These are phyloP conservation scores for Drosophila nannoptera DNA, from an alignment of 1,140 invertebrate species.

Conservation along the genomic window DNA sequence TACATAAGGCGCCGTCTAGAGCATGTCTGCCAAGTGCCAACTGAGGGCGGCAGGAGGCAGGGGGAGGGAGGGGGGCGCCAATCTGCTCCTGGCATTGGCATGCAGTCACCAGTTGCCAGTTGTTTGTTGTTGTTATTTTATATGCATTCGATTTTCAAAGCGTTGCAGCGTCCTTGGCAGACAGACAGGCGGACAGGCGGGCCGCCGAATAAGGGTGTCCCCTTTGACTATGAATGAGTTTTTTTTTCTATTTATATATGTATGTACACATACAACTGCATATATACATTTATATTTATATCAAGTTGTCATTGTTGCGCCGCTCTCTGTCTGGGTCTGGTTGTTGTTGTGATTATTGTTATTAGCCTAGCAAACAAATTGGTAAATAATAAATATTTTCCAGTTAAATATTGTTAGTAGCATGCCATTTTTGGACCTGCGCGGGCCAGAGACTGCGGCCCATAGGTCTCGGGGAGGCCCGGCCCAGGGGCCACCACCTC, in stretches of 20 bases:
- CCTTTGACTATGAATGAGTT: constrained; percentile 62
- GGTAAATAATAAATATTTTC: constrained; percentile 79
- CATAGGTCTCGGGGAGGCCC: constrained; percentile 20
- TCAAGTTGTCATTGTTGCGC: constrained; percentile 41
- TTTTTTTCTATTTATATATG: constrained; percentile 32
- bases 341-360: constrained; percentile 77
- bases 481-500: constrained; percentile 36
- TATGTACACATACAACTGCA: constrained; percentile 1
- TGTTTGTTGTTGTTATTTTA: constrained; percentile 39
- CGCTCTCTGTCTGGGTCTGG: constrained; percentile 25
- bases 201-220: constrained; percentile 25
- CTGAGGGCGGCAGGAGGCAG: constrained; percentile 6
- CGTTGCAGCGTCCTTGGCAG: constrained; percentile 71
- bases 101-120: constrained; percentile 53
- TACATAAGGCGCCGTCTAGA: constrained; percentile 74
- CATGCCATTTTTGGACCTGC: constrained; percentile 68
- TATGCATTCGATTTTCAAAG: constrained; percentile 73
- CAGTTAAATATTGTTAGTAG: constrained; percentile 79
- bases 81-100: constrained; percentile 23
- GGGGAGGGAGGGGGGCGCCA: neutral
- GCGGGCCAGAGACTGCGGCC: constrained; percentile 41
- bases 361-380: constrained; percentile 79
- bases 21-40: constrained; percentile 72
- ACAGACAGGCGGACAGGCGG: neutral
- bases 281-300: constrained; percentile 20